These are phyloP conservation scores for Euplexia lucipara DNA, from an alignment of 2,888 invertebrate species.

Conservation along the genomic window DNA sequence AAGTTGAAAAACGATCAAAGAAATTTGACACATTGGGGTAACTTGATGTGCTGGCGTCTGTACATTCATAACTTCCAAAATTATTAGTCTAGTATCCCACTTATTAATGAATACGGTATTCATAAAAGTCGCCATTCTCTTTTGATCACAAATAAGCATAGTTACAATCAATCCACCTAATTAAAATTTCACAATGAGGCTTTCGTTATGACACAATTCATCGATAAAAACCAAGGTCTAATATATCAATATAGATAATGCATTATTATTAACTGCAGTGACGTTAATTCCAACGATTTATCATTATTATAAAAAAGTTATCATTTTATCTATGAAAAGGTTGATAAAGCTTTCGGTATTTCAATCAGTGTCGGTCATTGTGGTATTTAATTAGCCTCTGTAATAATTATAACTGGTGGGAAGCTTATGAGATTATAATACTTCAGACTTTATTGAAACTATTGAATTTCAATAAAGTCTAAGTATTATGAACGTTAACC, in stretches of 20 bases:
- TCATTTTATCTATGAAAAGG: constrained; percentile 17
- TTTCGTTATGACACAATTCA: neutral
- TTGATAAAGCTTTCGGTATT: constrained; percentile 7
- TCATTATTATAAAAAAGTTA: constrained; percentile 10
- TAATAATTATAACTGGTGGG: neutral
- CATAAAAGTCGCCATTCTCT: neutral
- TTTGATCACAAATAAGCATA: neutral
- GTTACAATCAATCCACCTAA: neutral
- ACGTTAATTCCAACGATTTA: constrained; percentile 11
- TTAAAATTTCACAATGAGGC: neutral
- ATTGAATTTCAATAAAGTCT: neutral
- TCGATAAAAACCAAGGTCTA: constrained; percentile 5
- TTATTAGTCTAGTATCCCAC: neutral
- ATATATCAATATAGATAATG: constrained; percentile 36
- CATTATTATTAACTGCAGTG: constrained; percentile 40
- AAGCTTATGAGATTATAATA: neutral
- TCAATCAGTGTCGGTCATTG: constrained; percentile 15
- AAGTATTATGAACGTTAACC: too few relatives aligned
- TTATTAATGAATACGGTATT: neutral
- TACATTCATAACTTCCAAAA: neutral
- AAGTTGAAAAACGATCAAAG: too few relatives aligned
- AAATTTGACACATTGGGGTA: too few relatives aligned
- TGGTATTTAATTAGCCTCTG: neutral
- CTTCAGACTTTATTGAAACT: neutral
- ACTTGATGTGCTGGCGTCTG: too few relatives aligned